Base-by-base conservation (phyloP, 2,888 invertebrate species). In the Stenolophus ochropezus region DNA sequence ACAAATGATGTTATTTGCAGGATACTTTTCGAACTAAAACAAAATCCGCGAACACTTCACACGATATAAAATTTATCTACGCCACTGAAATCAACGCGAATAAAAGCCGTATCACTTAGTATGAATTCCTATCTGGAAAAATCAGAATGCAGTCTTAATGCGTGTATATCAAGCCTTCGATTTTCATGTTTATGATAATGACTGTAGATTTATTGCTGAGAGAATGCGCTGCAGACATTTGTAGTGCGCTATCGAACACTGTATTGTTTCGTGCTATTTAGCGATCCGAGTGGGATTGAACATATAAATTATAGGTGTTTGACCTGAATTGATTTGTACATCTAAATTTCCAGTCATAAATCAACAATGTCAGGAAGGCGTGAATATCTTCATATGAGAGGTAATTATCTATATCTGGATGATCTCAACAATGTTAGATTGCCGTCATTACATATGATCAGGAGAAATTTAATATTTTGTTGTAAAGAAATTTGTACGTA, bases 241-340 rank as follows among this genome's bases (percentile, higher is more conserved):
- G 33, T 56, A 18, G 33, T 33, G 27, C 53, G 61, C 23, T 61
- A 61, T 61, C 61, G 61, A 53, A 75, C 51, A 76, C 18, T 18
- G 42, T 76, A 76, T 58, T 77, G 49, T 77, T 77, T 77, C 21
- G 61, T 65, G 23, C 21, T 77, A 49, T 77, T 61, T 61, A 61
- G 33, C 49, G 21, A 8, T 42, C 16, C 5, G 65, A 47, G 77
- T 77, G 56, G 77, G 77, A 4, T 77, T 21, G 5, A 77, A 77
- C 77, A 65, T 14, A 77, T 65, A 61, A 77, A 77, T 77, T 77
- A 77, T 77, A 49, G 77, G 77, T 77, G 65, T 65, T 47, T 77
- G 77, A 77, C 77, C 77, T 77, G 77, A 61, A 77, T 77, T 77
- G 61, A 77, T 77, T 77, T 65, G 77, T 77, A 77, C 77, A 61